Base-by-base conservation (phyloP, 2,888 invertebrate genomes). In the Villa cingulata region DNA sequence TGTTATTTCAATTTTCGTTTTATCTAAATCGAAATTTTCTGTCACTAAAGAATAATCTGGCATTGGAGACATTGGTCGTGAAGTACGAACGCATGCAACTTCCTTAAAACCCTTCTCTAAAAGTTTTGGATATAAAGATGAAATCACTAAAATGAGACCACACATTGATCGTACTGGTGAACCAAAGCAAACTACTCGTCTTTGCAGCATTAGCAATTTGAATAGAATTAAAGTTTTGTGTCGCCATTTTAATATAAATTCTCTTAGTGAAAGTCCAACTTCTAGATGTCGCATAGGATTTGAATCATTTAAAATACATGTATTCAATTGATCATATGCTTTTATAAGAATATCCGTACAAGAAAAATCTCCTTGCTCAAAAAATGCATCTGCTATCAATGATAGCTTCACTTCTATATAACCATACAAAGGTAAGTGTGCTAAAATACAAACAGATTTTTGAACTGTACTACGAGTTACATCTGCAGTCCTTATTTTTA, bases 381-480 rank as follows among this genome's bases (percentile, higher is more conserved):
- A 98, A 72, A 96, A 98, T 1, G 95, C 95, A 63, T 92, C 84
- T 0, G 97, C 97, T 51, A 98, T 96, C 10, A 97, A 74, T 53
- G 92, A 85, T 74, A 98, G 80, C 72, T 97, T 97, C 54, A 92
- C 86, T 64, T 94, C 90, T 50, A 94, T 83, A 48, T 92, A 83
- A 1, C 97, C 97, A 72, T 89, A 98, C 14, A 97, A 74, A 5
- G 97, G 97, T 54, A 86, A 74, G 49, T 80, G 80, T 59, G 92
- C 90, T 48, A 98, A 73, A 17, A 97, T 90, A 72, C 95, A 95
- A 1, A 98, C 96, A 60, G 94, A 91, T 68, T 98, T 98, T 72
- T 97, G 97, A 16, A 98, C 95, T 4, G 95, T 92, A 60, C 91
- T 92, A 57, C 98, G 76, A 0, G 97, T 98, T 63, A 98, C 90